Evolutionary conservation across 2,888 invertebrate species (phyloP).

Genomic region (Podabrus alpinus): DNA sequence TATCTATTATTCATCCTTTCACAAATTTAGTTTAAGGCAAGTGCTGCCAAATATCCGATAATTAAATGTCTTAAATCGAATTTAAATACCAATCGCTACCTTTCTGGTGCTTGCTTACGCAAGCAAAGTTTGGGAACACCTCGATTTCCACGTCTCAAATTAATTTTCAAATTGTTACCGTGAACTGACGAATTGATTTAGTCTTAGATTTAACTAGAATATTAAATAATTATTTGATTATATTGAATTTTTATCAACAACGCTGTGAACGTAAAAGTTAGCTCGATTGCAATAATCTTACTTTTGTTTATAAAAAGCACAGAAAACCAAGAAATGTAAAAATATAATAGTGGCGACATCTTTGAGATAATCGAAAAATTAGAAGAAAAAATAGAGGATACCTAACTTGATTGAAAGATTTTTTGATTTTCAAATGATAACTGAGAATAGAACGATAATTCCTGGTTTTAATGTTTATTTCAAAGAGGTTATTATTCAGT

Average conservation of each 20-base stretch:
- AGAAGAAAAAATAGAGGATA: background rate
- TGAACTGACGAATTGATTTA: background rate
- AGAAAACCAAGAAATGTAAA: background rate
- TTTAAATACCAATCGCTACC: background rate
- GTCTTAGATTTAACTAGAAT: background rate
- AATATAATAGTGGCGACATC: background rate
- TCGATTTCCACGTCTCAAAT: background rate
- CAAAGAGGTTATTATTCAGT: too few species aligned
- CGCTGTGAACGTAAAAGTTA: too few species aligned
- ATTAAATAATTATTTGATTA: too few species aligned
- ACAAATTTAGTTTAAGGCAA: background rate
- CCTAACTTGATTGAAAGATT: background rate
- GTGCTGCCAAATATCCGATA: background rate
- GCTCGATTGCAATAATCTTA: too few species aligned
- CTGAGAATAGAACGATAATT: too few species aligned
- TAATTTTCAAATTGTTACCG: background rate
- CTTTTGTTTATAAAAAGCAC: too few species aligned
- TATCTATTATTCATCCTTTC: slow-evolving; percentile 11
- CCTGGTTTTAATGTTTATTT: too few species aligned
- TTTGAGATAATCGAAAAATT: background rate
- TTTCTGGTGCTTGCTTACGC: background rate
- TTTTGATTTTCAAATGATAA: too few species aligned
- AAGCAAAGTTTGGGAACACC: background rate
- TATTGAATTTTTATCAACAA: too few species aligned
- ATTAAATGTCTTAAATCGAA: background rate